phyloP scores from a whole-genome alignment of 2,888 invertebrate genomes.

The Ceramica pisi region DNA sequence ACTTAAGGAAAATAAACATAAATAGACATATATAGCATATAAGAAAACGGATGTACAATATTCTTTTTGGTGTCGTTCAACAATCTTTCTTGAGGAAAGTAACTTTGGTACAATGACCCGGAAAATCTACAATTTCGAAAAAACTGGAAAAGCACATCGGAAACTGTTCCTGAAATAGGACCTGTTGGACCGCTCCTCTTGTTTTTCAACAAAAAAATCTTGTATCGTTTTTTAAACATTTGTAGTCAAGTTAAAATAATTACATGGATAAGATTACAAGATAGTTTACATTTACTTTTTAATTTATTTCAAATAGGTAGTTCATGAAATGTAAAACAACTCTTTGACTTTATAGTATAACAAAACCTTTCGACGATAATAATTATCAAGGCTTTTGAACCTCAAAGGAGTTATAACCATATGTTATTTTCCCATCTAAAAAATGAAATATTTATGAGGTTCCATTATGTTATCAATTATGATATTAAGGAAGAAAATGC shows the following conservation, averaged over 20 bases:
- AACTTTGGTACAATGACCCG: too few species aligned
- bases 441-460: slow-evolving; percentile 1
- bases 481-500: neutral
- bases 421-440: slow-evolving; percentile 13
- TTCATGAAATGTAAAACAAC: neutral
- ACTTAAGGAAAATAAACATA: too few species aligned
- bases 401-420: slow-evolving; percentile 10
- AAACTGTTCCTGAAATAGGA: too few species aligned
- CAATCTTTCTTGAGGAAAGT: too few species aligned
- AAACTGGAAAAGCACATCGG: too few species aligned
- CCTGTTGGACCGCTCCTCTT: too few species aligned
- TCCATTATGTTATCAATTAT: slow-evolving; percentile 1
- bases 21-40: too few species aligned
- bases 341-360: neutral
- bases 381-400: neutral
- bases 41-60: too few species aligned
- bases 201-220: too few species aligned
- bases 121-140: too few species aligned
- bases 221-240: neutral
- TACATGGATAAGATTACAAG: neutral
- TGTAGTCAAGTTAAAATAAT: neutral
- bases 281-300: neutral
- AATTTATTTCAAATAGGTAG: neutral
- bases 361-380: neutral
- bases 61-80: too few species aligned